phyloP scores from a whole-genome alignment of 2,888 invertebrate genomes.

The Altica lythri region DNA sequence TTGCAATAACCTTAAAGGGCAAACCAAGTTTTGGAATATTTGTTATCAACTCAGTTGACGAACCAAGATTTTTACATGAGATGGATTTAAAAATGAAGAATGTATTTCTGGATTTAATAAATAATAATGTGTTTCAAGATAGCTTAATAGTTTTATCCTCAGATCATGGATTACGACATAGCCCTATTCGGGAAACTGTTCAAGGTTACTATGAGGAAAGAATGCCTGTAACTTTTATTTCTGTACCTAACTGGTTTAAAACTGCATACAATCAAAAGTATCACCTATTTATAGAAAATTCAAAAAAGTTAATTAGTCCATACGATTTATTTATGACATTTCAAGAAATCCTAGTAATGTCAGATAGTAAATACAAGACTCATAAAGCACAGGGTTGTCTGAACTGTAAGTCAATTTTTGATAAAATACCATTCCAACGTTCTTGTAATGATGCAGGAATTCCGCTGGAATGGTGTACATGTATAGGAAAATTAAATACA shows the following conservation, averaged over 20 bases:
- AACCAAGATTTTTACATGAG: constrained; percentile 67
- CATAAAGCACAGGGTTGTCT: constrained; percentile 64
- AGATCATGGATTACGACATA: constrained; percentile 81
- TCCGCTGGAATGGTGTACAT: constrained; percentile 32
- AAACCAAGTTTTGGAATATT: constrained; percentile 75
- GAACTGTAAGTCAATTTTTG: constrained; percentile 69
- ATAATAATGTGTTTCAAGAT: constrained; percentile 65
- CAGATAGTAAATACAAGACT: constrained; percentile 52
- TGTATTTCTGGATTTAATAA: constrained; percentile 65
- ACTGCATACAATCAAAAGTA: constrained; percentile 62
- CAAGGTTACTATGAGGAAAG: constrained; percentile 82
- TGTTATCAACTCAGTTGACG: constrained; percentile 78
- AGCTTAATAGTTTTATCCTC: constrained; percentile 76
- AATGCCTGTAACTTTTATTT: constrained; percentile 73
- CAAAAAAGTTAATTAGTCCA: constrained; percentile 72
- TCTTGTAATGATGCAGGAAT: constrained; percentile 69
- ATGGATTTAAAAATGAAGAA: constrained; percentile 68
- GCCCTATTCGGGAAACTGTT: constrained; percentile 67
- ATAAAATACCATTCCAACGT: constrained; percentile 61
- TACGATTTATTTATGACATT: constrained; percentile 79
- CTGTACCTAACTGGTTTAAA: constrained; percentile 68
- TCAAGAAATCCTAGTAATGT: constrained; percentile 64
- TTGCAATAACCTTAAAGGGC: constrained; percentile 65
- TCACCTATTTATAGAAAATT: constrained; percentile 65
- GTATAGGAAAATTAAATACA: constrained; percentile 30